These are phyloP conservation scores for Trematomus loennbergii DNA, from an alignment of 2,113 vertebrate species.

Conservation along the genomic window DNA sequence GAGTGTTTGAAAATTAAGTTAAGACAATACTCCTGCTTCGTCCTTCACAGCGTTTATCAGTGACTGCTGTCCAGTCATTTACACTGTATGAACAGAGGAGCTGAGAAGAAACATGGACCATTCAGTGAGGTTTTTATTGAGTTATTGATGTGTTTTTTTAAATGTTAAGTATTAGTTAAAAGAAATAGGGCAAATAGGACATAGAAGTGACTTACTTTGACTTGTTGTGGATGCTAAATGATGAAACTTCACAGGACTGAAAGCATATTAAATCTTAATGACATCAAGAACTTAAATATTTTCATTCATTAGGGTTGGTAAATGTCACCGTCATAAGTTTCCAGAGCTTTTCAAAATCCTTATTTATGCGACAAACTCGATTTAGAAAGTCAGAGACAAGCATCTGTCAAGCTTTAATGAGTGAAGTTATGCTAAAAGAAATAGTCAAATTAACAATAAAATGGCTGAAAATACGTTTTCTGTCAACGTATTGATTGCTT, in stretches of 20 bases:
- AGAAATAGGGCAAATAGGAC: not conserved
- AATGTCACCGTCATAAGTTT: not conserved
- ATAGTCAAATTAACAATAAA: not conserved
- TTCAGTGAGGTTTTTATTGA: too few relatives aligned
- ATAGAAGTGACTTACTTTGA: not conserved
- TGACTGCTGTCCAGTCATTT: conserved; percentile 62
- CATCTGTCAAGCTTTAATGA: not conserved
- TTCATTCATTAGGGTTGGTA: not conserved
- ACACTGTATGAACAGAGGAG: conserved; percentile 44
- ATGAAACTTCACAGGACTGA: too few relatives aligned
- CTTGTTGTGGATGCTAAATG: not conserved
- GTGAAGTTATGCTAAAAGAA: not conserved
- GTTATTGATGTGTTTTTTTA: too few relatives aligned
- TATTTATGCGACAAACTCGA: too few relatives aligned
- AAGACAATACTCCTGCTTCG: conserved; percentile 1
- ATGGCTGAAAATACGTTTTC: too few relatives aligned
- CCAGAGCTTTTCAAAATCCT: too few relatives aligned
- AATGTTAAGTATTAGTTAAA: too few relatives aligned
- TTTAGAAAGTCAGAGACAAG: not conserved
- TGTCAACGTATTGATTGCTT: not conserved
- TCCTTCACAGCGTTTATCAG: conserved; percentile 31
- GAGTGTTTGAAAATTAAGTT: not conserved
- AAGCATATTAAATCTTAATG: too few relatives aligned
- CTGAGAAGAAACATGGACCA: not conserved
- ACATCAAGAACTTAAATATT: not conserved